Evolutionary conservation across 2,888 invertebrate species (phyloP).

Genomic region (Drosophila barbarae): DNA sequence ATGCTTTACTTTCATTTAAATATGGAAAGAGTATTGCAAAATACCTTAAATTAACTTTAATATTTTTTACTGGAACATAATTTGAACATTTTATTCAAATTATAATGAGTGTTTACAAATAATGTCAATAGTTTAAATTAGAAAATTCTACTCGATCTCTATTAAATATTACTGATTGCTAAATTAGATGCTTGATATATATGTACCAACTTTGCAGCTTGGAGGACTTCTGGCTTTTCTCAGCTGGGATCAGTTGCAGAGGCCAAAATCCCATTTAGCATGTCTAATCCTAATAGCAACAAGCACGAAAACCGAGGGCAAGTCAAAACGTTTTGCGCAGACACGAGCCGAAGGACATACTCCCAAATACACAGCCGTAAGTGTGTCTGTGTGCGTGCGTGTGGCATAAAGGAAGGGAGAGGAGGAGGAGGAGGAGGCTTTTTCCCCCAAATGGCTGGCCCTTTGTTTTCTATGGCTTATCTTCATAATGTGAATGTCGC

Average conservation of each 20-base stretch:
- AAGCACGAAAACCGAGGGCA: constrained; percentile 59
- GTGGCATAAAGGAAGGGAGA: neutral
- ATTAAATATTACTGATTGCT: neutral
- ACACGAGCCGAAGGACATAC: constrained; percentile 15
- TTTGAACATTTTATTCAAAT: too few relatives aligned
- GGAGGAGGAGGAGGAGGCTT: constrained; percentile 4
- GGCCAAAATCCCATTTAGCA: constrained; percentile 28
- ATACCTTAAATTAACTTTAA: too few relatives aligned
- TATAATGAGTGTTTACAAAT: too few relatives aligned
- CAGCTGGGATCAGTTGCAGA: constrained; percentile 16
- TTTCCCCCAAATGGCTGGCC: constrained; percentile 43
- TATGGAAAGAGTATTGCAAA: too few relatives aligned
- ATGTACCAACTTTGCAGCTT: neutral
- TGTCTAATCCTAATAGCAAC: constrained; percentile 60
- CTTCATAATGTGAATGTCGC: constrained; percentile 72
- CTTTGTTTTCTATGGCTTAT: constrained; percentile 70
- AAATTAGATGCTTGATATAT: neutral
- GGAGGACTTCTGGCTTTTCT: neutral
- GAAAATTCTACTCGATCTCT: neutral
- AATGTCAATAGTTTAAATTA: too few relatives aligned
- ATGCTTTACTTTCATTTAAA: neutral
- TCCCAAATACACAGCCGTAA: constrained; percentile 1
- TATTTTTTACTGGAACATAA: too few relatives aligned
- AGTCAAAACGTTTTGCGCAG: constrained; percentile 59
- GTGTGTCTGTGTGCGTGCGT: neutral